Percentiles rank a stretch among this genome's conserved stretches.
phyloP scores from a whole-genome alignment of 35 echinoderm and acorn worm genomes.

The Lytechinus variegatus region DNA sequence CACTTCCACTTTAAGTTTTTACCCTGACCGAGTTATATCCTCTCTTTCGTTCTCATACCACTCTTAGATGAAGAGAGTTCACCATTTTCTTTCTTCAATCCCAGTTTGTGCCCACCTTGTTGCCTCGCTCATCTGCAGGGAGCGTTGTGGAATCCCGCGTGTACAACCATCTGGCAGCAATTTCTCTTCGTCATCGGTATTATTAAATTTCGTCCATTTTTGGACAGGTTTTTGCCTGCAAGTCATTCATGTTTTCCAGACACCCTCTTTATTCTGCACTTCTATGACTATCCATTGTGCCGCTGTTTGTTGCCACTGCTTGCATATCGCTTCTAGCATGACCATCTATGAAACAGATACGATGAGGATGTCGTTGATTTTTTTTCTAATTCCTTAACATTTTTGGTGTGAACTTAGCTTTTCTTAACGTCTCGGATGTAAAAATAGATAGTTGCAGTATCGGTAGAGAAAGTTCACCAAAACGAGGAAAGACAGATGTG shows the following conservation, averaged over 20 bases:
- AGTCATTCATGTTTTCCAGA: neutral
- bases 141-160: neutral
- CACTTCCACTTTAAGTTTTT: too few relatives aligned
- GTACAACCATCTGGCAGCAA: neutral
- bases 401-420: too few relatives aligned
- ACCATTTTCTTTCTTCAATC: neutral
- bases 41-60: too few relatives aligned
- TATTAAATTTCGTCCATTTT: neutral
- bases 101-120: neutral
- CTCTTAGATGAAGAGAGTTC: neutral
- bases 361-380: too few relatives aligned
- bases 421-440: too few relatives aligned
- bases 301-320: neutral
- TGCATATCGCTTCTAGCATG: neutral
- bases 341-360: too few relatives aligned
- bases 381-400: too few relatives aligned
- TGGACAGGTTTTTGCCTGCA: neutral
- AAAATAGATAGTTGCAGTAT: neutral
- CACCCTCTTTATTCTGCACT: neutral
- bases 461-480: neutral
- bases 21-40: too few relatives aligned
- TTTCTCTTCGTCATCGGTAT: neutral
- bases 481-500: neutral
- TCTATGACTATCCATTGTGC: neutral
- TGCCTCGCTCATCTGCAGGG: neutral